phyloP scores from a whole-genome alignment of 92 coral and sea anemone genomes.

The Siderastrea siderea region DNA sequence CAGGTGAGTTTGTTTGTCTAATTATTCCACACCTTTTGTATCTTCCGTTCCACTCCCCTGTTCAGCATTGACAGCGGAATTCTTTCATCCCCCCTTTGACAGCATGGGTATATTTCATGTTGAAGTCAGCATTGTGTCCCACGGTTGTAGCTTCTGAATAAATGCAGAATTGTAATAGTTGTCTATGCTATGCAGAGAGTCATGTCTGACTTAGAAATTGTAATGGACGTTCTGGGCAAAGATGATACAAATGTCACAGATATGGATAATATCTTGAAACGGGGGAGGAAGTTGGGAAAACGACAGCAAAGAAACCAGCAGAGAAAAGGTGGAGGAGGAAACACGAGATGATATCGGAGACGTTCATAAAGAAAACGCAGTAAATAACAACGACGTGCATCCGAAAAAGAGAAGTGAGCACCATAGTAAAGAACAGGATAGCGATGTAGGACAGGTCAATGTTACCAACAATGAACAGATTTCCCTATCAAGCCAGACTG shows the following conservation, averaged over 20 bases:
- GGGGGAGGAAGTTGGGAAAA: background rate
- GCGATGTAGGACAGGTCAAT: background rate
- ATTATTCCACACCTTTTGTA: no score
- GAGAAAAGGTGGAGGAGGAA: background rate
- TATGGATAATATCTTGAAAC: slow-evolving; percentile 2
- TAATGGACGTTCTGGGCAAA: slow-evolving; percentile 26
- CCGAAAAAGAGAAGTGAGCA: background rate
- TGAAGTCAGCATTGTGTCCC: no score
- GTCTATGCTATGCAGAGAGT: slow-evolving; percentile 8
- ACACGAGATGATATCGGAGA: background rate
- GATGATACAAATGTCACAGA: slow-evolving; percentile 2
- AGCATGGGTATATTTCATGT: no score
- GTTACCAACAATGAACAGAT: background rate
- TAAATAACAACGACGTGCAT: background rate
- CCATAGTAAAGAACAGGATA: background rate
- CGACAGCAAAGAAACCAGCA: background rate
- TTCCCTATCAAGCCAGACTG: background rate
- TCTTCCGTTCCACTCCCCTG: no score
- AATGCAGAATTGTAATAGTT: background rate
- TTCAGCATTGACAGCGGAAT: no score
- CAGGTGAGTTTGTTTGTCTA: no score
- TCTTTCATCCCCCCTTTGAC: no score
- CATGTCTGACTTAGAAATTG: slow-evolving; percentile 18
- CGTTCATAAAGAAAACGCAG: background rate
- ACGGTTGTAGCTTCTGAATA: background rate